phyloP scores from a whole-genome alignment of 2,113 vertebrate species.

The Centropus bengalensis region DNA sequence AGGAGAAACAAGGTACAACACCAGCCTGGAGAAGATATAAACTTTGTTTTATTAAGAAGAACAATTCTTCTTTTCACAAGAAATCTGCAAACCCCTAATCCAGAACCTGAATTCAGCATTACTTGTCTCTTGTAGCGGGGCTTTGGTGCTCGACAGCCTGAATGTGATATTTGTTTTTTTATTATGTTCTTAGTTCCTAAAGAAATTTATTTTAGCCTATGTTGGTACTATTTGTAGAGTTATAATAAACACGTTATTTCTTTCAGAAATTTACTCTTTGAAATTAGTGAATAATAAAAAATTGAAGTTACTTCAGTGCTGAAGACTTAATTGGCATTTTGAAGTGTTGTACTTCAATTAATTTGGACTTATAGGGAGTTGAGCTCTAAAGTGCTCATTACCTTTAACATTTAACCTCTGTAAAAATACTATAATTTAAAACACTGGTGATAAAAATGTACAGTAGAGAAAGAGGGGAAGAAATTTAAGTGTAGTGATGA shows the following conservation, averaged over 20 bases:
- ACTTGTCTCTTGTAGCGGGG: not conserved
- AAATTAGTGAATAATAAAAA: not conserved
- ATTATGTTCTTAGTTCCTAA: not conserved
- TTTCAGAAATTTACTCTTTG: not conserved
- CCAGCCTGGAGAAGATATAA: not conserved
- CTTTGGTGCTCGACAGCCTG: not conserved
- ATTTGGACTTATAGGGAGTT: not conserved
- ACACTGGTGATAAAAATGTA: no score
- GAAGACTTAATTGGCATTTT: not conserved
- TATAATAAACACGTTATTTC: not conserved
- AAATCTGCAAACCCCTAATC: not conserved
- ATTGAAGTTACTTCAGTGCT: not conserved
- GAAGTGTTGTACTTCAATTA: not conserved
- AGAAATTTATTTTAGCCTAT: not conserved
- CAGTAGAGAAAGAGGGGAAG: not conserved
- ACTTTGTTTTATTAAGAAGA: not conserved
- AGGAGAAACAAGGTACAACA: not conserved
- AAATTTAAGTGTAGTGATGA: not conserved
- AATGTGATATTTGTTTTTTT: not conserved
- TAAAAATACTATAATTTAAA: not conserved
- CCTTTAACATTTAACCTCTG: not conserved
- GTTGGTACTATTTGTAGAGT: not conserved
- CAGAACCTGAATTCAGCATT: not conserved
- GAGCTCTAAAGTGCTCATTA: not conserved
- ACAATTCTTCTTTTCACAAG: not conserved